Conservation (phyloP, 2,888 invertebrate genomes). For the Micoletzkya japonica region DNA sequence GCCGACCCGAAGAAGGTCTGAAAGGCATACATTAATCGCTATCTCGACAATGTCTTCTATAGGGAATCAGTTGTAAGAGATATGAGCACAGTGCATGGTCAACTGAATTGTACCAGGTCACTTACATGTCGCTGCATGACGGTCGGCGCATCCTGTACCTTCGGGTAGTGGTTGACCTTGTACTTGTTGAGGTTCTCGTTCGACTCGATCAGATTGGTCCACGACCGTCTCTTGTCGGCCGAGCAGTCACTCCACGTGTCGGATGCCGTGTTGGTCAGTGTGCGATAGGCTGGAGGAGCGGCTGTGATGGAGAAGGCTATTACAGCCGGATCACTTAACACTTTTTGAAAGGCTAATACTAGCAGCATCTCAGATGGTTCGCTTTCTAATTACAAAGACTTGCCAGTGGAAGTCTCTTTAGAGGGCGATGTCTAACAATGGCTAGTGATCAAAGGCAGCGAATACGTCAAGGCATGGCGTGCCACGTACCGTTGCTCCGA, state of each 20-base stretch:
- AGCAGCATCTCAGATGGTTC: too few species aligned
- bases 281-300: slow-evolving; percentile 45
- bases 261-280: slow-evolving; percentile 37
- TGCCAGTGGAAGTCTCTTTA: too few species aligned
- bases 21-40: neutral
- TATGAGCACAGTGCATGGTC: too few species aligned
- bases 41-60: neutral
- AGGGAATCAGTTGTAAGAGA: neutral
- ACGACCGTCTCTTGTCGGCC: slow-evolving; percentile 34
- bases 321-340: too few species aligned
- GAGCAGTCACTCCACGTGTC: slow-evolving; percentile 41
- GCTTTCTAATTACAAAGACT: too few species aligned
- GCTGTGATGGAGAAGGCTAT: slow-evolving; percentile 32
- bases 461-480: too few species aligned
- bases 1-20: slow-evolving; percentile 22
- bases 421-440: too few species aligned
- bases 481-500: neutral
- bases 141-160: neutral
- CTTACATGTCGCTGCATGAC: slow-evolving; percentile 22
- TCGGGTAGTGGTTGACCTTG: slow-evolving; percentile 26
- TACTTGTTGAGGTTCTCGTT: slow-evolving; percentile 27
- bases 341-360: too few species aligned
- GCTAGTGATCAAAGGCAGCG: too few species aligned
- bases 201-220: slow-evolving; percentile 46
- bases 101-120: neutral